Conservation (phyloP, 2,113 vertebrate genomes). For the Carassius carassius region DNA sequence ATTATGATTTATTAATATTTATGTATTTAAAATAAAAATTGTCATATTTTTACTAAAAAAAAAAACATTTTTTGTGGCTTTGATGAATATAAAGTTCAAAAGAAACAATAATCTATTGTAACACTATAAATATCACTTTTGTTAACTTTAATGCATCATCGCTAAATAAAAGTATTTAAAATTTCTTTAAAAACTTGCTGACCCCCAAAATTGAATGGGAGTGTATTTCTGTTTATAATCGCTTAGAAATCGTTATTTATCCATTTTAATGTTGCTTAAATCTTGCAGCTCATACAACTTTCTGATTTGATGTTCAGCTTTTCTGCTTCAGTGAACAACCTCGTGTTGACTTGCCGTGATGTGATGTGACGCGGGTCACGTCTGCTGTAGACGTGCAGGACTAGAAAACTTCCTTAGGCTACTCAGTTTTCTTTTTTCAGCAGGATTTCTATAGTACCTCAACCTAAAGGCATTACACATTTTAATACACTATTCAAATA, state of each 20-base stretch:
- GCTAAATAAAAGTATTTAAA: no score
- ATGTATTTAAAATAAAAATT: no score
- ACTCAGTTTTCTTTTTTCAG: not conserved
- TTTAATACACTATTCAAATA: not conserved
- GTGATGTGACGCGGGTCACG: not conserved
- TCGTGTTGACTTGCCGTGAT: not conserved
- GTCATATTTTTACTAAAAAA: no score
- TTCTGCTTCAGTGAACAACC: not conserved
- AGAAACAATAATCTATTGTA: not conserved
- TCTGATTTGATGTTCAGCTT: not conserved
- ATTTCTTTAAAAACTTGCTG: not conserved
- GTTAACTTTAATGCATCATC: no score
- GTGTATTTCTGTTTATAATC: not conserved
- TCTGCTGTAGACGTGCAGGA: not conserved
- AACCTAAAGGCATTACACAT: not conserved
- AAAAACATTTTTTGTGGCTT: no score
- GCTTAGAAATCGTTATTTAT: not conserved
- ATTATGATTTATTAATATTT: no score
- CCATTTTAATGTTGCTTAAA: not conserved
- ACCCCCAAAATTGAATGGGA: not conserved
- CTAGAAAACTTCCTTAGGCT: not conserved
- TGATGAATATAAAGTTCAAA: not conserved
- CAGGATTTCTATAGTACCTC: not conserved
- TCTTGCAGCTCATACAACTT: not conserved
- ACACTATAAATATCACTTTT: no score